A percentile compares a stretch with the other conserved stretches of the same genome.
Evolutionary conservation across 1,140 invertebrate genomes (phyloP).

Genomic region (Zophobas morio): DNA sequence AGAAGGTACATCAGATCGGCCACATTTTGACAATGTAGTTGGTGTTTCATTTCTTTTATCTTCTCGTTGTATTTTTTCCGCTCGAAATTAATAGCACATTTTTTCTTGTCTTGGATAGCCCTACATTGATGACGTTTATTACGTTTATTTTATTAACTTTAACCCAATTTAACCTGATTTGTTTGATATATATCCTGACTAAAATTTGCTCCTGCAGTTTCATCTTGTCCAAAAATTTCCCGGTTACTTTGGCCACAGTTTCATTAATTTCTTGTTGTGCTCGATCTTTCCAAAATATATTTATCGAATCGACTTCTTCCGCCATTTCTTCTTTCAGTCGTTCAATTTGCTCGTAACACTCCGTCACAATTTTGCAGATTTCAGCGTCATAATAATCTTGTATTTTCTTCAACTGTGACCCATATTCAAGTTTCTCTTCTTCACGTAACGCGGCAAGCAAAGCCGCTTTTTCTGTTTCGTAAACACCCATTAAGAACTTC

Average conservation of each 20-base stretch:
- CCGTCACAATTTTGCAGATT: conserved; percentile 21
- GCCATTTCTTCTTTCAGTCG: conserved; percentile 41
- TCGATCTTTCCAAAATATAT: conserved; percentile 60
- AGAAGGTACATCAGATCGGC: conserved; percentile 67
- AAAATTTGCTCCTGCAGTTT: conserved; percentile 58
- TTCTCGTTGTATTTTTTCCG: conserved; percentile 11
- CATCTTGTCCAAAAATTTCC: conserved; percentile 65
- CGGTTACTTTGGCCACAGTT: conserved; percentile 63
- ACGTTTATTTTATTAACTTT: too few relatives aligned
- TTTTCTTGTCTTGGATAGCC: neutral
- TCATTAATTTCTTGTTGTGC: conserved; percentile 60
- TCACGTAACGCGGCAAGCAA: conserved; percentile 50
- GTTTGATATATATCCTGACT: conserved; percentile 63
- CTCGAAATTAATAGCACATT: conserved; percentile 13
- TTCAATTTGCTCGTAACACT: conserved; percentile 46
- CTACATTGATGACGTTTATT: neutral
- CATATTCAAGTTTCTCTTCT: conserved; percentile 47
- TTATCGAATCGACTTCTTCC: conserved; percentile 53
- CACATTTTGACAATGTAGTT: conserved; percentile 67
- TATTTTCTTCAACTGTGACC: conserved; percentile 33
- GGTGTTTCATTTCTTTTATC: conserved; percentile 43
- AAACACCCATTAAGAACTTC: conserved; percentile 27
- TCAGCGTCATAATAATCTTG: conserved; percentile 38
- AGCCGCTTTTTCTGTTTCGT: conserved; percentile 58
- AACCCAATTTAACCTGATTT: conserved; percentile 61